These are phyloP conservation scores for Prosapia bicincta DNA, from an alignment of 2,888 invertebrate genomes.

Conservation along the genomic window DNA sequence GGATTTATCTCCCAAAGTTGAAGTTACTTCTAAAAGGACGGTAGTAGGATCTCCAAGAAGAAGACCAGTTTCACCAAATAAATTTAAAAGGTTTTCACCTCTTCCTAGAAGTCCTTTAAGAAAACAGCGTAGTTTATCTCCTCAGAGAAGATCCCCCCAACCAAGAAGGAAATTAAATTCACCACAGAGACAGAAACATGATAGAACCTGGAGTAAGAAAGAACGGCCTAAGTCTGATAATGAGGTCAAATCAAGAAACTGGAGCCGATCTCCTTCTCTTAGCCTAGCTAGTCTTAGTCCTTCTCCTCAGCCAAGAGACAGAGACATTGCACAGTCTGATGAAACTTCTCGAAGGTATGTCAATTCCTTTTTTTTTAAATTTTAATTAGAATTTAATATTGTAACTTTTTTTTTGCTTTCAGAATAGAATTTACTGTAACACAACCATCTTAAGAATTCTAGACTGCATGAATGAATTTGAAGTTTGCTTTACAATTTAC, in stretches of 20 bases:
- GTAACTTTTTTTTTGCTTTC: too few relatives aligned
- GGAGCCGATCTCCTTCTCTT: constrained; percentile 15
- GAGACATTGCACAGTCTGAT: background rate
- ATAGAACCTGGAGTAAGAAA: background rate
- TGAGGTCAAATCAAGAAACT: background rate
- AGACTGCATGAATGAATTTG: too few relatives aligned
- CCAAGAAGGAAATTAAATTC: background rate
- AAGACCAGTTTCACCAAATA: background rate
- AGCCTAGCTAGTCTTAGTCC: constrained; percentile 11
- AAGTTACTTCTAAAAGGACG: background rate
- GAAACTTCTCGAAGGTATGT: constrained; percentile 13
- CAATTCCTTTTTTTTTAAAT: too few relatives aligned
- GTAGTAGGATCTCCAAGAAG: constrained; percentile 13
- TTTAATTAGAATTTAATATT: too few relatives aligned
- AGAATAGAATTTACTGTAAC: too few relatives aligned
- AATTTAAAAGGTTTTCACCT: background rate
- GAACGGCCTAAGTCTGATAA: background rate
- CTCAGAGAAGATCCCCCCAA: background rate
- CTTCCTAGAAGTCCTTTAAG: background rate
- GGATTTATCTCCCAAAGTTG: background rate
- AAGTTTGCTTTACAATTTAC: too few relatives aligned
- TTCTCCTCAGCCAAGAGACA: constrained; percentile 11
- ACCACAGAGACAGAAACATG: background rate
- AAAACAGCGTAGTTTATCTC: background rate
- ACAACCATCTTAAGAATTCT: too few relatives aligned